These are phyloP conservation scores for Pteropus rufus DNA, from an alignment of 2,797 vertebrate species.

Conservation along the genomic window DNA sequence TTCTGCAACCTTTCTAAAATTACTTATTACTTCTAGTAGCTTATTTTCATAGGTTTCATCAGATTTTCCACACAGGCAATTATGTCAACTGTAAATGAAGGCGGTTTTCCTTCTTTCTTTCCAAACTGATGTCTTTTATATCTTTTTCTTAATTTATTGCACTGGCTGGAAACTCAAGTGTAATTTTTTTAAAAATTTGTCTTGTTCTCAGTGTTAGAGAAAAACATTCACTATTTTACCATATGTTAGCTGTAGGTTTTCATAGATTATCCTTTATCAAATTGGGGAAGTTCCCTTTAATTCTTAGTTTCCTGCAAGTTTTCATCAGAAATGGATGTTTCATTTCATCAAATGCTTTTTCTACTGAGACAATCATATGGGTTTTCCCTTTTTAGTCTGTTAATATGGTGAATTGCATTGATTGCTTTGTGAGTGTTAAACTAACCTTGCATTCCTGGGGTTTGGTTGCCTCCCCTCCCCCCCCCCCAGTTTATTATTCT, in stretches of 20 bases:
- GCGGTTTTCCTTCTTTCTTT: background rate
- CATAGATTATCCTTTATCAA: background rate
- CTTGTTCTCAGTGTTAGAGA: background rate
- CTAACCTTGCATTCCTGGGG: background rate
- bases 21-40: background rate
- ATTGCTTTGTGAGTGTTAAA: background rate
- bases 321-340: background rate
- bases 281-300: background rate
- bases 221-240: background rate
- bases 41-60: background rate
- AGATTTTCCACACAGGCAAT: background rate
- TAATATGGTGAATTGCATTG: background rate
- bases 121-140: background rate
- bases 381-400: background rate
- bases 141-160: background rate
- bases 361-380: background rate
- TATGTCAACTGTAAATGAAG: background rate
- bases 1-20: background rate
- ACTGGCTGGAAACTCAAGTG: background rate
- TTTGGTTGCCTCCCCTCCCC: background rate
- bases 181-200: background rate
- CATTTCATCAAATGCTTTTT: background rate
- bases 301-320: background rate
- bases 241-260: background rate
- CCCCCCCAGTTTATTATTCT: background rate